phyloP scores from a whole-genome alignment of 2,888 invertebrate species.

The Dicroscelio sp. region DNA sequence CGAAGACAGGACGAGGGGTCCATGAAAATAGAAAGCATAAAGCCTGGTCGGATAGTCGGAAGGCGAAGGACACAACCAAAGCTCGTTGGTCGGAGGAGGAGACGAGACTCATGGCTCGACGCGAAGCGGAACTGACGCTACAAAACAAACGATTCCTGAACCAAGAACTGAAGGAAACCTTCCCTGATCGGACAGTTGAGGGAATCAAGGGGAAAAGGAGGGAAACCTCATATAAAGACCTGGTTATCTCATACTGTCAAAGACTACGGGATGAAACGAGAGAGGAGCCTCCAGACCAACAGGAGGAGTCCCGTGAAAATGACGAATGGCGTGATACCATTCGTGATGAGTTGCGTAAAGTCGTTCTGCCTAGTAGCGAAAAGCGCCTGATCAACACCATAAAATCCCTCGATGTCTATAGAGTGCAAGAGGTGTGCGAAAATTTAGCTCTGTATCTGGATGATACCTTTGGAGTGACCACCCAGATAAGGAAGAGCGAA shows the following conservation, averaged over 20 bases:
- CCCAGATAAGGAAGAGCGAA: too few relatives aligned
- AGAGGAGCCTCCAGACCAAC: background rate
- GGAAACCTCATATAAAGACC: background rate
- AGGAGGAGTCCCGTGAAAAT: too few relatives aligned
- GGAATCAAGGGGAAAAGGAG: slow-evolving; percentile 47
- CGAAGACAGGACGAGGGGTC: slow-evolving; percentile 37
- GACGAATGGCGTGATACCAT: too few relatives aligned
- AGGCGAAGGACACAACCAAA: background rate
- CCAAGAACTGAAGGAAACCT: background rate
- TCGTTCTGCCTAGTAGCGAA: background rate
- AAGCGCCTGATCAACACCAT: too few relatives aligned
- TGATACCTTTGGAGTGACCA: too few relatives aligned
- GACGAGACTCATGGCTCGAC: slow-evolving; percentile 20
- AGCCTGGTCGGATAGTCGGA: slow-evolving; percentile 30
- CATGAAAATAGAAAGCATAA: slow-evolving; percentile 43
- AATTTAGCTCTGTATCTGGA: too few relatives aligned
- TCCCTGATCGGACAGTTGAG: slow-evolving; percentile 19
- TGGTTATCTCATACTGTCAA: background rate
- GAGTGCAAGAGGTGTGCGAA: too few relatives aligned
- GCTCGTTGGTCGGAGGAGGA: slow-evolving; percentile 34
- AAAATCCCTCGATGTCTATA: too few relatives aligned
- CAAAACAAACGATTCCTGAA: background rate
- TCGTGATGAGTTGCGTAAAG: too few relatives aligned
- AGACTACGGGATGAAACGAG: background rate
- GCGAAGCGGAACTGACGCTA: background rate